Percentiles rank a stretch among this genome's conserved stretches.
Conservation (phyloP, 2,113 vertebrate species). For the Silurus meridionalis region DNA sequence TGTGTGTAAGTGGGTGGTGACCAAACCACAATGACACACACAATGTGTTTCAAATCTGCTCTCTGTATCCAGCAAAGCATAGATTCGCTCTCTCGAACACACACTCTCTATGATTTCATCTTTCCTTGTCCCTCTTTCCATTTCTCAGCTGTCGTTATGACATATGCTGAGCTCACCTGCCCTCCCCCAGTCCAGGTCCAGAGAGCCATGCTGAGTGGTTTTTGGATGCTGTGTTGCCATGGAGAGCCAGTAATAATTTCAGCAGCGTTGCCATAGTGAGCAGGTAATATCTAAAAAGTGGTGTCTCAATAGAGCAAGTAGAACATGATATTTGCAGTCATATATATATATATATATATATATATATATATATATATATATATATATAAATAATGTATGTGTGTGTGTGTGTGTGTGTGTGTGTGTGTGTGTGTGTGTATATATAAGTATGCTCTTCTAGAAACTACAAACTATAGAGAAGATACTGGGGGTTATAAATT, state of each 20-base stretch:
- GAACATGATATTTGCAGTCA: slow-evolving; percentile 9
- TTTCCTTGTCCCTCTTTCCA: not conserved
- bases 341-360: not conserved
- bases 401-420: too few relatives aligned
- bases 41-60: slow-evolving; percentile 26
- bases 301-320: slow-evolving; percentile 24
- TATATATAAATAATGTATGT: too few relatives aligned
- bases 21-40: slow-evolving; percentile 28
- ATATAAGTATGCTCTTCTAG: not conserved
- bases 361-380: too few relatives aligned
- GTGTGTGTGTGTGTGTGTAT: too few relatives aligned
- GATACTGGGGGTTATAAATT: too few relatives aligned
- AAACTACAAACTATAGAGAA: slow-evolving; percentile 11
- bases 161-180: slow-evolving; percentile 54
- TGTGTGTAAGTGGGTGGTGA: slow-evolving; percentile 24
- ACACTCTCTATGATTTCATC: not conserved
- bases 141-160: slow-evolving; percentile 55
- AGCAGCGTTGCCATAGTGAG: slow-evolving; percentile 48
- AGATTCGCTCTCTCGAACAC: not conserved
- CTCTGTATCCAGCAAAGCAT: slow-evolving; percentile 8
- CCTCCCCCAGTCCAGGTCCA: slow-evolving; percentile 27
- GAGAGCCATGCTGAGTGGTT: slow-evolving; percentile 44
- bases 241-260: slow-evolving; percentile 58
- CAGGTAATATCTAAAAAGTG: slow-evolving; percentile 52
- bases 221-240: slow-evolving; percentile 60